phyloP scores from a whole-genome alignment of 2,888 invertebrate species.

The Papilio elwesi region DNA sequence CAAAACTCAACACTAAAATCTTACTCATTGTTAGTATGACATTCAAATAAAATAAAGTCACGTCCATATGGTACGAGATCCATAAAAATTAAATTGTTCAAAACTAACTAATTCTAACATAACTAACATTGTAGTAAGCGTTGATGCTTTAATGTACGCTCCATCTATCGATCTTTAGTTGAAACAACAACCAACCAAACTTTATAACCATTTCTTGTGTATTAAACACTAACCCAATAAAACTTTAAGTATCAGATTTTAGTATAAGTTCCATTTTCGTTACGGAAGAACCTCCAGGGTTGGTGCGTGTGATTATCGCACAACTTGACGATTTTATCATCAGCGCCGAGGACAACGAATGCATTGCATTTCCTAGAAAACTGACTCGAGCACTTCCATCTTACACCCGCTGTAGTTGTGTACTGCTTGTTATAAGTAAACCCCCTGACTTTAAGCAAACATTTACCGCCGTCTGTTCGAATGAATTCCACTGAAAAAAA shows the following conservation, averaged over 20 bases:
- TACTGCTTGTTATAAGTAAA: slow-evolving; percentile 50
- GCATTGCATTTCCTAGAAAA: slow-evolving; percentile 47
- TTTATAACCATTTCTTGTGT: too few relatives aligned
- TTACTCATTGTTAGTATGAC: too few relatives aligned
- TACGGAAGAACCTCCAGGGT: slow-evolving; percentile 16
- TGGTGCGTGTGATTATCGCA: slow-evolving; percentile 25
- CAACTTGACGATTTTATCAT: slow-evolving; percentile 37
- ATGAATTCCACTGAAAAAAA: slow-evolving; percentile 36
- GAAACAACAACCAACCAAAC: too few relatives aligned
- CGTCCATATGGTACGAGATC: too few relatives aligned
- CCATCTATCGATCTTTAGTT: background rate
- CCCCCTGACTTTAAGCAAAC: slow-evolving; percentile 45
- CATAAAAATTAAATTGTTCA: too few relatives aligned
- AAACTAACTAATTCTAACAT: too few relatives aligned
- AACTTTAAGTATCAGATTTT: background rate
- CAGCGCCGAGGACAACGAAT: slow-evolving; percentile 43
- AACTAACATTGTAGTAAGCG: too few relatives aligned
- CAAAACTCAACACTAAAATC: too few relatives aligned
- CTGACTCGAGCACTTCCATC: slow-evolving; percentile 53
- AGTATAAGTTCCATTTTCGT: slow-evolving; percentile 6
- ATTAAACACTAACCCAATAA: too few relatives aligned
- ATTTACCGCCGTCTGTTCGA: slow-evolving; percentile 43
- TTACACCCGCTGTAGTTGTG: slow-evolving; percentile 43
- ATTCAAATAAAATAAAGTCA: too few relatives aligned
- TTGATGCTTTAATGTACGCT: too few relatives aligned